Conservation (phyloP, 1,140 invertebrate species). For the Mactra quadrangularis region DNA sequence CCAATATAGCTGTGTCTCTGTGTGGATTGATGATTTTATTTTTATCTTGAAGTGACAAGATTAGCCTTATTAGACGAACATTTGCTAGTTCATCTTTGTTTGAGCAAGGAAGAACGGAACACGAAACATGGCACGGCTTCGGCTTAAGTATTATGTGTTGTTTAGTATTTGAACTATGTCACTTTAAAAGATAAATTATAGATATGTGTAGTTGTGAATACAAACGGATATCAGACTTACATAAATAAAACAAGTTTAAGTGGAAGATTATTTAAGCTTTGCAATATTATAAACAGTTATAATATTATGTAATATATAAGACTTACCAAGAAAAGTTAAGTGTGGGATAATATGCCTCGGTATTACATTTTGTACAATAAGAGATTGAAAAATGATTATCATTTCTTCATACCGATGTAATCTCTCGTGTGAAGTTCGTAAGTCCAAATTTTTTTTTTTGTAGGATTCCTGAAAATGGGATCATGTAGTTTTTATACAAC, state of each 20-base stretch:
- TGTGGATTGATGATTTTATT: too few species aligned
- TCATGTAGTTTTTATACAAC: not conserved
- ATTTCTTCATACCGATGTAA: not conserved
- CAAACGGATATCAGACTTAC: not conserved
- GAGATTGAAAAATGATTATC: constrained; percentile 18
- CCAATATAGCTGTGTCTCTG: not conserved
- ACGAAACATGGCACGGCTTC: too few species aligned
- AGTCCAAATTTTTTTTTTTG: not conserved
- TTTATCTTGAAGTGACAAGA: too few species aligned
- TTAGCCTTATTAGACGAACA: too few species aligned
- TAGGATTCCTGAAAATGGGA: not conserved
- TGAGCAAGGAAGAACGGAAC: too few species aligned
- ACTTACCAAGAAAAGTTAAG: constrained; percentile 15
- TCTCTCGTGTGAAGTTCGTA: not conserved
- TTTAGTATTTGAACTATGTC: not conserved
- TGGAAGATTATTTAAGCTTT: not conserved
- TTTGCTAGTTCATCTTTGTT: too few species aligned
- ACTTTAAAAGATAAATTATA: not conserved
- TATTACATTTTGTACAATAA: not conserved
- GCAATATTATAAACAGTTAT: not conserved
- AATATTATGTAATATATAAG: not conserved
- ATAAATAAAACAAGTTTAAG: not conserved
- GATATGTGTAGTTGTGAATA: not conserved
- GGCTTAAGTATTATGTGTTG: not conserved
- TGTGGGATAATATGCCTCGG: not conserved